Base-by-base conservation (phyloP, 1,140 invertebrate species). In the Triops longicaudatus region DNA sequence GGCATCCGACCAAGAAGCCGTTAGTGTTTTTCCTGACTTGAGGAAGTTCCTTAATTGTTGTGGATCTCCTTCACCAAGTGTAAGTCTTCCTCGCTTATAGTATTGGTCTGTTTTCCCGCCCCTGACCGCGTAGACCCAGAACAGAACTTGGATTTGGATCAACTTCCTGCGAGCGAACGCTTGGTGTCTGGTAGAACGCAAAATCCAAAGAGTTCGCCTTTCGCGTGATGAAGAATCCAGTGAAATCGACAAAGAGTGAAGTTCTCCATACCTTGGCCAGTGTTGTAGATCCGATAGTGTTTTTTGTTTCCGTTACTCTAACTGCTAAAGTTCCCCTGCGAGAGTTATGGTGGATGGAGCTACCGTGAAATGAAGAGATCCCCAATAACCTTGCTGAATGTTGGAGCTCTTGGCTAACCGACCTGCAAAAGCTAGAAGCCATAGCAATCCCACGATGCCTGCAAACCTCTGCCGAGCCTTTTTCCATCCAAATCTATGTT, bases 301-400 rank as follows among this genome's bases (percentile, higher is more conserved):
- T 81, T 26, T 74, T 78, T 1, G 63, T 81, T 6, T 83, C 85
- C 27, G 50, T 84, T 14, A 81, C 81, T 12, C 80, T 85, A 10
- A 78, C 75, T 14, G 80, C 81, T 28, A 87, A 87, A 80, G 81
- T 84, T 5, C 77, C 86, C 6, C 74, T 87, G 12, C 86, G 87
- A 81, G 73, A 82, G 77, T 43, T 86, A 10, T 85, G 85, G 84
- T 37, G 80, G 76, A 28, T 41, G 31, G 80, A 82, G 37, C 10
- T 84, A 10, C 73, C 28, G 2, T 82, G 75, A 80, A 79, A 82
- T 73, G 80, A 81, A 26, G 50, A 44, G 27, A 27, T 82, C 31
- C n/a, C 63, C 22, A 17, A 76, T 6, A 63, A 75, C n/a, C 10
- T 77, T 1, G n/a, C 37, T 14, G 17, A 2, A 9, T 22, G 28